Base-by-base conservation (phyloP, 1,140 invertebrate species). In the Achroia grisella region DNA sequence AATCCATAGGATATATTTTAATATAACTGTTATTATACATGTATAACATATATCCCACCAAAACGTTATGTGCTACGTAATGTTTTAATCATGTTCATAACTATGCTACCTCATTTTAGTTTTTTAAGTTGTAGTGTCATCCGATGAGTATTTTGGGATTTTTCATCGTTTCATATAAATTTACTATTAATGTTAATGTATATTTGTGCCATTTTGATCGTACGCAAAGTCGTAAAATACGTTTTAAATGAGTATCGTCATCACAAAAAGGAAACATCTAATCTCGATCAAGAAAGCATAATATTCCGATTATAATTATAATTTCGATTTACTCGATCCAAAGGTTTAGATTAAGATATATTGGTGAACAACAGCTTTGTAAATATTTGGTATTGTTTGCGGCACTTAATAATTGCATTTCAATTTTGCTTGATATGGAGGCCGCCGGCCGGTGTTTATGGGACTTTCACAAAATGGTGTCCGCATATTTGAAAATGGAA, bases 101-200 rank as follows among this genome's bases (percentile, higher is more conserved):
- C 74, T 55, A 73, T 67, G 59, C 79, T 83, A 83, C 79, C 79
- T 83, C 79, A 83, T 71, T 47, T 79, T 79, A 78, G 70, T 71
- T 71, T 45, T 50, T 44, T 69, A 71, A 71, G 61, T 64, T 60
- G 27, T 31, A 37, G 33, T 37, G 13, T 37, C 4, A 17, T n/a
- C 10, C 8, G 14, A 34, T 4, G 11, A 34, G 12, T 12, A 34
- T 34, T 11, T n/a, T 31, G 30, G 9, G 10, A 31, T 31, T 12
- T 33, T 9, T 35, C 17, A 23, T 23, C 17, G 9, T 31, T 31
- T 31, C 10, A 31, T 31, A 31, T 31, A 31, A 31, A 23, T 6
- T 23, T 23, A 23, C 17, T 23, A 23, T 23, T 35, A 35, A 35
- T 35, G 33, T 17, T n/a, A 37, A 10, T 17, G 35, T 17, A 37